Conservation (phyloP, 2,797 vertebrate species). For the Tiaroga cobitis region DNA sequence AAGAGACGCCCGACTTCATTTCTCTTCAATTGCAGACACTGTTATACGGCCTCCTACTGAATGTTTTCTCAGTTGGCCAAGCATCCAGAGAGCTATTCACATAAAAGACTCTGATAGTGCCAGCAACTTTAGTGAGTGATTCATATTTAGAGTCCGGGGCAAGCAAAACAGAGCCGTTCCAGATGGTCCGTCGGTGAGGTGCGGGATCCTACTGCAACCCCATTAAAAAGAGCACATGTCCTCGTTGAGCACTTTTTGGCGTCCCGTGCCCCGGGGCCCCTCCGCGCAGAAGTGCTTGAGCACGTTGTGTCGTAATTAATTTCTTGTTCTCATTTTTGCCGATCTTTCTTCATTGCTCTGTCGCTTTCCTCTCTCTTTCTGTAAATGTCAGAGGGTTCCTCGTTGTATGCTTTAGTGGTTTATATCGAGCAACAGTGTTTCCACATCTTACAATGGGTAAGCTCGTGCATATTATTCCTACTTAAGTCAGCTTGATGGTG, state of each 20-base stretch:
- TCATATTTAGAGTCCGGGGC: constrained; percentile 36
- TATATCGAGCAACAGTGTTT: constrained; percentile 30
- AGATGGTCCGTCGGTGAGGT: constrained; percentile 47
- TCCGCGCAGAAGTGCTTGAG: neutral
- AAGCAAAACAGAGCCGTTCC: constrained; percentile 32
- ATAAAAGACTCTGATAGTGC: constrained; percentile 50
- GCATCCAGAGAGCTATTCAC: constrained; percentile 46
- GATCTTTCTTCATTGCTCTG: constrained; percentile 20
- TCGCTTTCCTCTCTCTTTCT: constrained; percentile 1
- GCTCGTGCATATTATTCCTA: constrained; percentile 38
- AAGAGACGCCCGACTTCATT: constrained; percentile 52
- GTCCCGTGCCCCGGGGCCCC: neutral
- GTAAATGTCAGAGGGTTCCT: constrained; percentile 7
- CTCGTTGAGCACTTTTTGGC: constrained; percentile 27
- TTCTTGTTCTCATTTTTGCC: constrained; percentile 15
- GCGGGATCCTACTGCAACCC: constrained; percentile 20
- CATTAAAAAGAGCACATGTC: constrained; percentile 48
- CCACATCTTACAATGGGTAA: constrained; percentile 25
- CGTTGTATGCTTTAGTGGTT: constrained; percentile 12
- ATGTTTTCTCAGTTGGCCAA: constrained; percentile 47
- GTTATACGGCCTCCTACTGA: constrained; percentile 45
- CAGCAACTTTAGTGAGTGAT: constrained; percentile 53
- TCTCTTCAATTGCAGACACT: constrained; percentile 43
- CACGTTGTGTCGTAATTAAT: neutral
- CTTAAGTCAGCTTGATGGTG: constrained; percentile 35